Evolutionary conservation across 2,797 vertebrate genomes (phyloP), one percentile per base, ranked within the genome.

Genomic region (Leuciscus waleckii): DNA sequence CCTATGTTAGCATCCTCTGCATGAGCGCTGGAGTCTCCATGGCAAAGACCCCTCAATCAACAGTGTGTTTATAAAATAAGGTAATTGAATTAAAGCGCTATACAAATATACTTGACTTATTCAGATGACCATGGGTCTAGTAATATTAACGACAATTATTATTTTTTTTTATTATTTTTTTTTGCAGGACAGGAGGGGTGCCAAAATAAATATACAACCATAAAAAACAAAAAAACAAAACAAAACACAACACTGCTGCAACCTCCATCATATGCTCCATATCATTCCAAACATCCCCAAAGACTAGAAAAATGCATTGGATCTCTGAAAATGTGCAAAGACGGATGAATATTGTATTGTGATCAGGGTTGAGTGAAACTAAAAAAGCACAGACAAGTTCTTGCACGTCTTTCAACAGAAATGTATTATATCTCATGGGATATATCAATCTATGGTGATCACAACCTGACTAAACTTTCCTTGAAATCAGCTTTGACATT

Each of bases 61-160:
- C 23, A 26, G 8, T 71, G 41, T 86, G 73, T 86, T 74, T 43
- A 73, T 71, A 56, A 79, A 85, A 19, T 78, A 81, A 81, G 67
- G n/a, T 81, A 61, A 87, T n/a, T 86, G 4, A 79, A 88, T 85
- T n/a, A n/a, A n/a, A n/a, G n/a, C n/a, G n/a, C n/a, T n/a, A n/a
- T n/a, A n/a, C n/a, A n/a, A n/a, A n/a, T n/a, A n/a, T n/a, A n/a
- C n/a, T n/a, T n/a, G n/a, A n/a, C n/a, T n/a, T 78, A 81, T 86
- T 85, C 23, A 89, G 68, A 73, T 63, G 67, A 58, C 39, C 2
- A 35, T 56, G 10, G 80, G 75, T 69, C 51, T 61, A 68, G 65
- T 73, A 69, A 81, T 65, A 63, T 74, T 26, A 29, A 29, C 29
- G 29, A 29, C 29, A 29, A 29, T 29, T n/a, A n/a, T n/a, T n/a